Conservation (phyloP, 2,113 vertebrate species). For the Lota lota region DNA sequence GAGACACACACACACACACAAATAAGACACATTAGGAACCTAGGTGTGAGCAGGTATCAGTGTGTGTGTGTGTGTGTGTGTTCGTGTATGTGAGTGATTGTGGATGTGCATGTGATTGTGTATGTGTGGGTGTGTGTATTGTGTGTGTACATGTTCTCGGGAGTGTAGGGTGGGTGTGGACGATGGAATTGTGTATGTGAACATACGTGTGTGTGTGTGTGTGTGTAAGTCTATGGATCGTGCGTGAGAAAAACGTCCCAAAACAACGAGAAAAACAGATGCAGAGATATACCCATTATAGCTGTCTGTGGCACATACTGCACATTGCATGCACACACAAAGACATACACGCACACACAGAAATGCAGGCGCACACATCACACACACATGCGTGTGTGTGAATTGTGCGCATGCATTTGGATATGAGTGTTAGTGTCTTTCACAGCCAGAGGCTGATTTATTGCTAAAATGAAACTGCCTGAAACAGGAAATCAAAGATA, state of each 20-base stretch:
- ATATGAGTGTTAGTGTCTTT: constrained; percentile 8
- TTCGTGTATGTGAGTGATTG: constrained; percentile 23
- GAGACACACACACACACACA: background rate
- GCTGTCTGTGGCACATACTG: too few species aligned
- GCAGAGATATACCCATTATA: too few species aligned
- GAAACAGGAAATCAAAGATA: constrained; percentile 61
- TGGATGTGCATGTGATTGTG: constrained; percentile 13
- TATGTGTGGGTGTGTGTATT: constrained; percentile 27
- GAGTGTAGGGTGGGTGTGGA: too few species aligned
- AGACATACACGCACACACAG: too few species aligned
- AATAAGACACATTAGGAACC: background rate
- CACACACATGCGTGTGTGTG: constrained; percentile 21
- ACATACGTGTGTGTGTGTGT: too few species aligned
- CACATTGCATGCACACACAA: too few species aligned
- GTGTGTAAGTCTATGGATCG: background rate
- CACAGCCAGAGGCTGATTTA: constrained; percentile 56
- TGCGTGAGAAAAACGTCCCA: constrained; percentile 1
- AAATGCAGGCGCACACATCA: too few species aligned
- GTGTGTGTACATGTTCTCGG: background rate
- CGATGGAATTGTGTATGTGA: constrained; percentile 5
- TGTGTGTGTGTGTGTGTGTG: constrained; percentile 14
- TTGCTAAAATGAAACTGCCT: constrained; percentile 59
- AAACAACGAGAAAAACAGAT: background rate
- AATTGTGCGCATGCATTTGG: background rate
- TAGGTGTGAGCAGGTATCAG: background rate